Base-by-base conservation (phyloP, 2,113 vertebrate genomes). In the Gallinago jamesoni region DNA sequence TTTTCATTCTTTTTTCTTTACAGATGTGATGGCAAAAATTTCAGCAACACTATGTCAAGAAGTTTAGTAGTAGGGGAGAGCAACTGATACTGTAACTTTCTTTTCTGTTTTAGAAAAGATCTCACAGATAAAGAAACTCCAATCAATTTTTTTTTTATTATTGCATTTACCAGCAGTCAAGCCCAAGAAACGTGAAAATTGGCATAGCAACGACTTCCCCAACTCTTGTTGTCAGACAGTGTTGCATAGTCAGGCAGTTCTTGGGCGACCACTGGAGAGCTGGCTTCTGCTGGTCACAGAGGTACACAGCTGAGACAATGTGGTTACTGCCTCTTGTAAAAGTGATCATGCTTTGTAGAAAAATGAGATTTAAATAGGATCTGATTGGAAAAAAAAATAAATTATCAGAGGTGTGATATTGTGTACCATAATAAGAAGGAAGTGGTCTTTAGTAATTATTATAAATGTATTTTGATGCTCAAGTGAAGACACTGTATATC, bases 361-460 rank as follows among this genome's bases (percentile, higher is more conserved):
- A 50, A 68, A n/a, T 3, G 2, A 57, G 25, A 60, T 77, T 62
- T 74, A 55, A 89, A 31, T 31, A 67, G 41, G 41, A 33, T 62
- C 30, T 70, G 35, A 16, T 30, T 3, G 4, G 23, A 12, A 3
- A 20, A 30, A 76, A 25, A 56, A 18, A 59, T 10, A 22, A 47
- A 12, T 28, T 3, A 24, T 1, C 10, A 16, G 21, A 33, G 27
- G 27, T 1, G 0, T 35, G 53, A 55, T 55, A 30, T 18, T 55
- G 53, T 55, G 15, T 55, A 55, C 28, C 52, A 21, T 53, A 7
- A 7, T 66, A 28, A 60, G 41, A 74, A 90, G 37, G 28, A 75
- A 79, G 24, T 63, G 3, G 22, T 59, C 25, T 72, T 50, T 18
- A 55, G 7, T 45, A 50, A 50, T 67, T 75, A 16, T 39, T 43